phyloP scores from a whole-genome alignment of 1,140 invertebrate genomes.

The Drosophila serrata region DNA sequence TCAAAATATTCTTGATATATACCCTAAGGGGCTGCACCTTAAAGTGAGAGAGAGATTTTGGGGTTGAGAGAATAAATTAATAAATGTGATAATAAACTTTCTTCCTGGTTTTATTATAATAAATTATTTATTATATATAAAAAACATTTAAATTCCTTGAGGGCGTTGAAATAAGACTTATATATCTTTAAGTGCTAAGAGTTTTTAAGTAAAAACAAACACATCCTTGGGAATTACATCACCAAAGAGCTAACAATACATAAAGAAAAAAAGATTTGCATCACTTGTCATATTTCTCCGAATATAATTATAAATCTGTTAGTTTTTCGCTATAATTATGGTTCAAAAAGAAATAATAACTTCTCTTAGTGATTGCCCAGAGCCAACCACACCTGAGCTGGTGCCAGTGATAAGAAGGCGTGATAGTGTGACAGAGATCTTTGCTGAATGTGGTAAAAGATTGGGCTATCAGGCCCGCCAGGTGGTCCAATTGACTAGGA shows the following conservation, averaged over 20 bases:
- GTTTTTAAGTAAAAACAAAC: not conserved
- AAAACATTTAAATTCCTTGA: not conserved
- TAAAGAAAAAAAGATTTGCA: not conserved
- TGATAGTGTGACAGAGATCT: conserved; percentile 2
- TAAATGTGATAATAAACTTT: not conserved
- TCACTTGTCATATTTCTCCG: not conserved
- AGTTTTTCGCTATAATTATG: not conserved
- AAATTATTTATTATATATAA: not conserved
- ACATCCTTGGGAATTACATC: fast-evolving
- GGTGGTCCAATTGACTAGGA: not conserved
- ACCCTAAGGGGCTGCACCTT: not conserved
- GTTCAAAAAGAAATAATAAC: too few relatives aligned
- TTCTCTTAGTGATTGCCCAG: not conserved
- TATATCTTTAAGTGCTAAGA: not conserved
- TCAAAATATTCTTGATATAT: not conserved
- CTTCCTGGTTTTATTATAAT: not conserved
- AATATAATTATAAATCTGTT: not conserved
- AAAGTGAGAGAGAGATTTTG: not conserved
- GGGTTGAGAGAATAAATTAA: not conserved
- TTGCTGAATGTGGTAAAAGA: conserved; percentile 1
- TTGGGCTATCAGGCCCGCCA: not conserved
- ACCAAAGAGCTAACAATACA: too few relatives aligned
- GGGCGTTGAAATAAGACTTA: not conserved
- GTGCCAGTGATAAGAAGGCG: not conserved
- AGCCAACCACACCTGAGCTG: not conserved